phyloP scores from a whole-genome alignment of 1,140 invertebrate species.

The Aphelenchoides avenae region DNA sequence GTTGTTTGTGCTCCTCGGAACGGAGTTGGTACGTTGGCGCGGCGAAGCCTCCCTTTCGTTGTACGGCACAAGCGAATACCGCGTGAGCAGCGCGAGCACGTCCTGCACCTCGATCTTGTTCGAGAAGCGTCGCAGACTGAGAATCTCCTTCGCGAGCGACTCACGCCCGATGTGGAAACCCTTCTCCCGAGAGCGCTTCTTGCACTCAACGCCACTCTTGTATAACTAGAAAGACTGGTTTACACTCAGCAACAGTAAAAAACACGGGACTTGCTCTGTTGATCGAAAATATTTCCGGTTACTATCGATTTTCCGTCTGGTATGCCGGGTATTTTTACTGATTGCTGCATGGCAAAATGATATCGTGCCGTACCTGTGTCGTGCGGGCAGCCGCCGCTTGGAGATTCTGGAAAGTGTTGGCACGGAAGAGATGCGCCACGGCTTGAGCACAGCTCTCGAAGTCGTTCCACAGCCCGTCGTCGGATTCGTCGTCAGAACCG shows the following conservation, averaged over 20 bases:
- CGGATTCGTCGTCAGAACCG: constrained; percentile 36
- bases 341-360: neutral
- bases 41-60: constrained; percentile 12
- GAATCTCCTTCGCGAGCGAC: constrained; percentile 44
- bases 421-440: constrained; percentile 43
- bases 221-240: constrained; percentile 3
- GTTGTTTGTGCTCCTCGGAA: neutral
- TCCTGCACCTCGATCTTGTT: constrained; percentile 39
- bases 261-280: constrained; percentile 6
- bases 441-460: constrained; percentile 29
- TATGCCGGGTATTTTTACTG: too few relatives aligned
- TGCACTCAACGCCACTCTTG: constrained; percentile 38
- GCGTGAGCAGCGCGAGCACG: constrained; percentile 31
- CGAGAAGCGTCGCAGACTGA: constrained; percentile 30
- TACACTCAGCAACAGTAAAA: neutral
- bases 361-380: constrained; percentile 52
- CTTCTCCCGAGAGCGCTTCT: constrained; percentile 49
- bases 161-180: constrained; percentile 39
- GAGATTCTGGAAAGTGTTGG: constrained; percentile 41
- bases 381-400: constrained; percentile 46
- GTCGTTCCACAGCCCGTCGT: constrained; percentile 42
- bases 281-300: constrained; percentile 22
- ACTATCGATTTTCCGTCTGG: too few relatives aligned
- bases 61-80: constrained; percentile 15
- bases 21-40: constrained; percentile 7